A percentile compares a stretch with the other conserved stretches of the same genome.
These are phyloP conservation scores for Drosophila kurseongensis DNA, from an alignment of 1,140 invertebrate species.

Conservation along the genomic window DNA sequence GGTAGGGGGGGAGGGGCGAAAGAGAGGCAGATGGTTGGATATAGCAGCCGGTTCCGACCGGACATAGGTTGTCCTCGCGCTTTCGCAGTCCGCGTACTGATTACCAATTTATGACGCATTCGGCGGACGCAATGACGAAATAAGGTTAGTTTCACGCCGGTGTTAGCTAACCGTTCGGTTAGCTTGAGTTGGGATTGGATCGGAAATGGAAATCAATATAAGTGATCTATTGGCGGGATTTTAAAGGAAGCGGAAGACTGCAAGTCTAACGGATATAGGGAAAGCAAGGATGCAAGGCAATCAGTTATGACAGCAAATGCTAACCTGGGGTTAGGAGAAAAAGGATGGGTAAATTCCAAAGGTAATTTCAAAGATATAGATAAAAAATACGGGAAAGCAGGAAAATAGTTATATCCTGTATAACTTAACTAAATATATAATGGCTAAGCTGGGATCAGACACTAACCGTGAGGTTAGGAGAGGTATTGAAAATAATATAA, in stretches of 20 bases:
- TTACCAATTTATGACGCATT: conserved; percentile 61
- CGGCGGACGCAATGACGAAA: conserved; percentile 4
- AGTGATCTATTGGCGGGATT: background rate
- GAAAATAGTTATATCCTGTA: background rate
- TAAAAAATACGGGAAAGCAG: background rate
- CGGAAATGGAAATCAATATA: background rate
- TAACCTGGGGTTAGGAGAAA: background rate
- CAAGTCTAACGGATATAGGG: background rate
- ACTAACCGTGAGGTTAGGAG: too few relatives aligned
- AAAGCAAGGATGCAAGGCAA: too few relatives aligned
- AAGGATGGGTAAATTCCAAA: background rate
- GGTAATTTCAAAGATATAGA: too few relatives aligned
- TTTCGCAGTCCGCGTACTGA: conserved; percentile 18
- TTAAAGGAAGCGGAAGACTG: background rate
- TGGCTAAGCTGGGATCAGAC: too few relatives aligned
- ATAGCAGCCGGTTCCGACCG: conserved; percentile 33
- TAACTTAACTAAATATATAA: background rate
- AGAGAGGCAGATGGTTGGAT: conserved; percentile 24
- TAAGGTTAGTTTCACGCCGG: background rate
- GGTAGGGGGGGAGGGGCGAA: background rate
- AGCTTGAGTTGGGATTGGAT: background rate
- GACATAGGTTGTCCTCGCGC: conserved; percentile 34
- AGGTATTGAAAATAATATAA: too few relatives aligned
- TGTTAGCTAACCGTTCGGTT: conserved; percentile 23
- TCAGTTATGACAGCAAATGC: too few relatives aligned